Conservation (phyloP, 2,888 invertebrate genomes). For the Sarcophaga variegata region DNA sequence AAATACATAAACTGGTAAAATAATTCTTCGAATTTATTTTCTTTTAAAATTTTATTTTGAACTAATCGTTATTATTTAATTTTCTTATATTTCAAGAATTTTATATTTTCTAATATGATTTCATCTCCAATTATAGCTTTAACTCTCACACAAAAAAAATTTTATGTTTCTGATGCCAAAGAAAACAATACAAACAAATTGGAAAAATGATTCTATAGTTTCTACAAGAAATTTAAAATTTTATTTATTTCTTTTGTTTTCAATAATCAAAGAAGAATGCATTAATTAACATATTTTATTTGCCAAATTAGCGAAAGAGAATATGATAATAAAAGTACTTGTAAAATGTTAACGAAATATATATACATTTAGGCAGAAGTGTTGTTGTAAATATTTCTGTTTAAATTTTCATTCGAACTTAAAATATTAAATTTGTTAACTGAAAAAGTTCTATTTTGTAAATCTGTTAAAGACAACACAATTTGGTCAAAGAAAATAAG, state of each 20-base stretch:
- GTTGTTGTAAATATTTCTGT: too few relatives aligned
- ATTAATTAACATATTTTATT: slow-evolving; percentile 35
- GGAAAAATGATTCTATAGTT: neutral
- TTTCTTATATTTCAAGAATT: slow-evolving; percentile 30
- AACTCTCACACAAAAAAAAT: slow-evolving; percentile 5
- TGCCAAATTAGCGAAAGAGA: slow-evolving; percentile 6
- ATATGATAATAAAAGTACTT: neutral
- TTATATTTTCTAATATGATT: slow-evolving; percentile 16
- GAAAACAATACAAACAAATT: slow-evolving; percentile 1
- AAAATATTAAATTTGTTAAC: too few relatives aligned
- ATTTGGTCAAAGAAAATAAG: slow-evolving; percentile 31
- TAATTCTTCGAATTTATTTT: slow-evolving; percentile 60
- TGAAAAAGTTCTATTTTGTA: too few relatives aligned
- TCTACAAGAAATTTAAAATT: slow-evolving; percentile 11
- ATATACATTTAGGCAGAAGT: slow-evolving; percentile 28
- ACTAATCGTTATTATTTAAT: slow-evolving; percentile 58
- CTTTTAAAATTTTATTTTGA: slow-evolving; percentile 61
- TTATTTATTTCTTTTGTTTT: slow-evolving; percentile 9
- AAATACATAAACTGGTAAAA: slow-evolving; percentile 19
- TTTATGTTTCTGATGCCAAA: slow-evolving; percentile 6
- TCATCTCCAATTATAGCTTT: neutral
- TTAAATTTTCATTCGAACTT: too few relatives aligned
- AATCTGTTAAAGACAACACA: neutral
- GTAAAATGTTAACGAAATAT: slow-evolving; percentile 47
- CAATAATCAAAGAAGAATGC: neutral